Percentiles rank a stretch among this genome's conserved stretches.
Conservation (phyloP, 2,888 invertebrate genomes). For the Ernsta delagoae region DNA sequence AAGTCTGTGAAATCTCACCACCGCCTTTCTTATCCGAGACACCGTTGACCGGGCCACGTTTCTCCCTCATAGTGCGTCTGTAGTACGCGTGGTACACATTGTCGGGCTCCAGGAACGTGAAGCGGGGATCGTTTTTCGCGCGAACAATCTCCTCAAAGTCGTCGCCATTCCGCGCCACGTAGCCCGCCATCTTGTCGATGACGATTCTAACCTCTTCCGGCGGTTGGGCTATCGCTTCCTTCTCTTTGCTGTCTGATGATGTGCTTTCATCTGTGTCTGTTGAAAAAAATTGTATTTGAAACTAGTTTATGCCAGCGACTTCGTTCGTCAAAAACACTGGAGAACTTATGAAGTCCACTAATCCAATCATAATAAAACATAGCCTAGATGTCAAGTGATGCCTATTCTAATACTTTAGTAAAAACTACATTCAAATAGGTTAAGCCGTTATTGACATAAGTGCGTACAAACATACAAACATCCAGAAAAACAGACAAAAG, state of each 20-base stretch:
- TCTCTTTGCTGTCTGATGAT: slow-evolving; percentile 62
- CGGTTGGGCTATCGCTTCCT: slow-evolving; percentile 85
- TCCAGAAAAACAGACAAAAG: no score
- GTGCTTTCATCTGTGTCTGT: slow-evolving; percentile 69
- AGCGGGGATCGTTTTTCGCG: slow-evolving; percentile 93
- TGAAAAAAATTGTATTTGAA: no score
- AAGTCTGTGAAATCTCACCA: slow-evolving; percentile 16
- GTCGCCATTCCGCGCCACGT: slow-evolving; percentile 97
- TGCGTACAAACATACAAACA: no score
- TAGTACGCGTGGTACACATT: slow-evolving; percentile 94
- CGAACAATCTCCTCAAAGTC: slow-evolving; percentile 96
- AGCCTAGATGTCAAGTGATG: no score
- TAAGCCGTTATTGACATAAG: no score
- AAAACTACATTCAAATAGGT: no score
- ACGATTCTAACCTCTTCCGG: slow-evolving; percentile 93
- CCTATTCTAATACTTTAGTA: no score
- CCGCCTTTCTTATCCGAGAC: slow-evolving; percentile 42
- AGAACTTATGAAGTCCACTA: no score
- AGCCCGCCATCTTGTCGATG: slow-evolving; percentile 98
- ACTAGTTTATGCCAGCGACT: no score
- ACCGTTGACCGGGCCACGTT: slow-evolving; percentile 59
- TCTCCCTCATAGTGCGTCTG: slow-evolving; percentile 75
- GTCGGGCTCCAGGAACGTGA: slow-evolving; percentile 92
- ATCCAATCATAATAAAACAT: no score
- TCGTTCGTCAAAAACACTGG: no score